phyloP scores from a whole-genome alignment of 2,113 vertebrate species.

The Neopipo cinnamomea region DNA sequence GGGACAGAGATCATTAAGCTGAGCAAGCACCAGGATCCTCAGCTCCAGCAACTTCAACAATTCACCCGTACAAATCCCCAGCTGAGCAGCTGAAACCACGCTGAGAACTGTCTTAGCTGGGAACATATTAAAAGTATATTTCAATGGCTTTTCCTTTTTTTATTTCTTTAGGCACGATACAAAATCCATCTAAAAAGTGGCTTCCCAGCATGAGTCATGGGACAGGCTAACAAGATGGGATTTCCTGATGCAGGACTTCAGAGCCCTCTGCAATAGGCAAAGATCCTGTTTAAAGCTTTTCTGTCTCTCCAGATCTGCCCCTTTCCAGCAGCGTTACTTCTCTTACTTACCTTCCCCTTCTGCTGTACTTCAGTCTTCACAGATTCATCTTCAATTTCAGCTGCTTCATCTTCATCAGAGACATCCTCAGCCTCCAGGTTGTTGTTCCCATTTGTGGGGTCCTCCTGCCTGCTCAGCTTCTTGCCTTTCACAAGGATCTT shows the following conservation, averaged over 20 bases:
- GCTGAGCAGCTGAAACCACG: neutral
- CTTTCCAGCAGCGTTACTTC: neutral
- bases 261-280: neutral
- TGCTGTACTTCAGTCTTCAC: constrained; percentile 72
- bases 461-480: constrained; percentile 84
- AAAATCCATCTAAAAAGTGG: neutral
- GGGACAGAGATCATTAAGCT: neutral
- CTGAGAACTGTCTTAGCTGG: neutral
- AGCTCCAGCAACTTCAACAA: neutral
- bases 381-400: constrained; percentile 83
- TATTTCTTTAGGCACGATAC: neutral
- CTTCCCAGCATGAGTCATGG: neutral
- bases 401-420: constrained; percentile 94
- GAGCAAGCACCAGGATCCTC: neutral
- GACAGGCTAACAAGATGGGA: neutral
- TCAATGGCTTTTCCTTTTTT: neutral
- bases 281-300: neutral
- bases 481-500: constrained; percentile 93
- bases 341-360: constrained; percentile 64
- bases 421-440: constrained; percentile 80
- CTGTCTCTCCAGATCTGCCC: neutral
- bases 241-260: neutral
- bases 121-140: neutral
- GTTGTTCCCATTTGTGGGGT: constrained; percentile 64
- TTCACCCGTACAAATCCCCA: neutral